phyloP scores from a whole-genome alignment of 2,888 invertebrate species.

The Hemaris fuciformis region DNA sequence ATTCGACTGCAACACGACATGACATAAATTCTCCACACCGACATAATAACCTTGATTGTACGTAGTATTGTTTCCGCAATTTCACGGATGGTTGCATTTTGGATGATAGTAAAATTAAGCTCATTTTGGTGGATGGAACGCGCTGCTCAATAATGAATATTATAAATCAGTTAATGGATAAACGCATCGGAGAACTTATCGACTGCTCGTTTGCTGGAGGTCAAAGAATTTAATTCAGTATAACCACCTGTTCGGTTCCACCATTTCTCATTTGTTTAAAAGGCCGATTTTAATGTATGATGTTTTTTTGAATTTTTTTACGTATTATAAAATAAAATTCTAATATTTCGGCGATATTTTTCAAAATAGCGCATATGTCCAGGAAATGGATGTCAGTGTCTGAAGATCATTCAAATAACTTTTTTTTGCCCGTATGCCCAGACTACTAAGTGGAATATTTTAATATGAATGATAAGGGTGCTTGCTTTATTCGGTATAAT shows the following conservation, averaged over 20 bases:
- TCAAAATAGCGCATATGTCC: too few species aligned
- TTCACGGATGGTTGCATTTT: background rate
- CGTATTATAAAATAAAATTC: too few species aligned
- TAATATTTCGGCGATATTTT: too few species aligned
- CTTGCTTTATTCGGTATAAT: too few species aligned
- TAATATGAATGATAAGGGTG: too few species aligned
- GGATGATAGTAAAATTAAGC: background rate
- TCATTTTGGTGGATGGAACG: background rate
- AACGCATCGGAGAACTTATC: background rate
- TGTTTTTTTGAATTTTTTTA: too few species aligned
- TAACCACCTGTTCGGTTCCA: background rate
- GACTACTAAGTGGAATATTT: too few species aligned
- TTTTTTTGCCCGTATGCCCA: too few species aligned
- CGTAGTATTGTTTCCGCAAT: background rate
- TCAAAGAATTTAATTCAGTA: background rate
- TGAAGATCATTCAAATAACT: too few species aligned
- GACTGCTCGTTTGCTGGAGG: background rate
- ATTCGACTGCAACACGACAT: constrained; percentile 35
- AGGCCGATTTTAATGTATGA: too few species aligned
- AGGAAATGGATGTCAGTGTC: too few species aligned
- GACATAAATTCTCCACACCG: background rate
- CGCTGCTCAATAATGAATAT: background rate
- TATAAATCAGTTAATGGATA: background rate
- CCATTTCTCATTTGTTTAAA: too few species aligned
- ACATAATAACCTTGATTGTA: background rate